phyloP scores from a whole-genome alignment of 2,113 vertebrate species.

The Pygoscelis adeliae region DNA sequence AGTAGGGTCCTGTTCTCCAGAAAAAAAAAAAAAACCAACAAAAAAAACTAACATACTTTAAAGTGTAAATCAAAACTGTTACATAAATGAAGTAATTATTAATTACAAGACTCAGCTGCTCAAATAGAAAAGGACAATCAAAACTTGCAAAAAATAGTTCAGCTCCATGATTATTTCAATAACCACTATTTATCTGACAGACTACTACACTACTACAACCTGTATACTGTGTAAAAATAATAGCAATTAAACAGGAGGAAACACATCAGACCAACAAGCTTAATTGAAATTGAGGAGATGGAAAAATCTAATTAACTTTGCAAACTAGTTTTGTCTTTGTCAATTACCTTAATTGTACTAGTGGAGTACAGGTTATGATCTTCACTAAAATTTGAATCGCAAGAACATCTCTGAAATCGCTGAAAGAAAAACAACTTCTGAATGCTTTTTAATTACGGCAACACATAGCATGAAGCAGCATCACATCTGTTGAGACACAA shows the following conservation, averaged over 20 bases:
- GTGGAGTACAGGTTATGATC: constrained; percentile 55
- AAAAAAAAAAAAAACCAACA: not conserved
- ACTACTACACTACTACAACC: constrained; percentile 1
- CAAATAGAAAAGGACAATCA: constrained; percentile 58
- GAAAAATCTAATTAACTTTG: constrained; percentile 84
- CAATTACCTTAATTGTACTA: constrained; percentile 77
- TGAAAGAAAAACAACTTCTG: constrained; percentile 5
- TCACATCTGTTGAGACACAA: not conserved
- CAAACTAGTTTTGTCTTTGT: constrained; percentile 79
- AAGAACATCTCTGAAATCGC: constrained; percentile 17
- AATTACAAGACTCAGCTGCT: constrained; percentile 54
- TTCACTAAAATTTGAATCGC: constrained; percentile 52
- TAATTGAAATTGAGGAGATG: constrained; percentile 80
- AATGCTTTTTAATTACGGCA: not conserved
- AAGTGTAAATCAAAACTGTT: constrained; percentile 40
- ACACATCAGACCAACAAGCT: constrained; percentile 69
- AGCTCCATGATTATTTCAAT: constrained; percentile 58
- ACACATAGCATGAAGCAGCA: not conserved
- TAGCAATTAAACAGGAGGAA: constrained; percentile 66
- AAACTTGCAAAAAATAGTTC: constrained; percentile 48
- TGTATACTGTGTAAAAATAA: constrained; percentile 59
- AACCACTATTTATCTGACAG: constrained; percentile 53
- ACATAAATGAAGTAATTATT: constrained; percentile 54
- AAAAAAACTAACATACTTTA: not conserved
- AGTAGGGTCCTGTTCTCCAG: not conserved